A percentile compares a stretch with the other conserved stretches of the same genome.
Conservation (phyloP, 2,113 vertebrate species). For the Bothrops jararaca region DNA sequence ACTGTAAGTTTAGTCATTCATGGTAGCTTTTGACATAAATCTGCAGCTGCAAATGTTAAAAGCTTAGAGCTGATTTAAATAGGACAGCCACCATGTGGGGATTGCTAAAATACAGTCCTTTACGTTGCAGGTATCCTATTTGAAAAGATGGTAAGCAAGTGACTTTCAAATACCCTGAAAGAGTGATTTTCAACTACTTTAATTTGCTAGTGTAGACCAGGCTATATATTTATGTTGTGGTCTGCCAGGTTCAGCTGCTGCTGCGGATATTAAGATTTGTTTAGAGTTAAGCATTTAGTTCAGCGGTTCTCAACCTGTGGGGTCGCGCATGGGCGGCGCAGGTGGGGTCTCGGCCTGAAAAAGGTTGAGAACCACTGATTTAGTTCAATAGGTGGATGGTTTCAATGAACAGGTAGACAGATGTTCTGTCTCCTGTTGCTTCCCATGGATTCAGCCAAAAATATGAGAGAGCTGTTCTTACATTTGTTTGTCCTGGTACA, state of each 20-base stretch:
- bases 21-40: conserved; percentile 30
- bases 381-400: background rate
- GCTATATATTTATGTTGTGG: background rate
- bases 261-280: background rate
- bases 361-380: too few species aligned
- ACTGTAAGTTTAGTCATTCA: conserved; percentile 6
- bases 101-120: background rate
- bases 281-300: background rate
- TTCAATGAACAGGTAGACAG: background rate
- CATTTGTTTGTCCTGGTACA: background rate
- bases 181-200: background rate
- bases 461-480: background rate
- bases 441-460: background rate
- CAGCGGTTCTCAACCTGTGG: too few species aligned
- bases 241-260: background rate
- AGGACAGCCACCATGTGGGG: background rate
- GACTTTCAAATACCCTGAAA: background rate
- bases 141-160: background rate
- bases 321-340: too few species aligned
- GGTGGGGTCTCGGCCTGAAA: too few species aligned
- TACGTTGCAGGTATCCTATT: background rate
- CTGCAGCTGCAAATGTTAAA: conserved; percentile 18
- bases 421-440: background rate
- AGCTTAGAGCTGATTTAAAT: conserved; percentile 20
- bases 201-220: background rate